These are phyloP conservation scores for Vireo altiloquus DNA, from an alignment of 2,113 vertebrate genomes.

Conservation along the genomic window DNA sequence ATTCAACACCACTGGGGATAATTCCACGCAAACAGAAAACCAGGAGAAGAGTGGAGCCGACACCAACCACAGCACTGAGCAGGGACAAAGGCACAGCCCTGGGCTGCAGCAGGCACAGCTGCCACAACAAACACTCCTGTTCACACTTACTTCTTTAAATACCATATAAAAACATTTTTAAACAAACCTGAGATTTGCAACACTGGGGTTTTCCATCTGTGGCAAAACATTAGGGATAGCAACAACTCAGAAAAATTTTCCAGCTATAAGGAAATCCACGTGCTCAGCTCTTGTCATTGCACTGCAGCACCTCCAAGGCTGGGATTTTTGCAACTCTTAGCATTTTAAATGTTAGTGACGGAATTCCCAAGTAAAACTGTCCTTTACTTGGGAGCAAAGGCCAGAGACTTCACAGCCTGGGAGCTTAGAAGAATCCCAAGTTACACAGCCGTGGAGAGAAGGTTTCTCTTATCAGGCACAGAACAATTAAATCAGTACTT, in stretches of 20 bases:
- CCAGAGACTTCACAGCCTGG: not conserved
- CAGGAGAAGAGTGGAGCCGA: not conserved
- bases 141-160: not conserved
- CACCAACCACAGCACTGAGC: not conserved
- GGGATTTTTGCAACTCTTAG: not conserved
- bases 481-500: not conserved
- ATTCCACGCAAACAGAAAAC: accelerated
- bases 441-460: accelerated
- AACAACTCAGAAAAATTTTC: not conserved
- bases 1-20: not conserved
- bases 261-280: not conserved
- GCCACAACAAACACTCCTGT: not conserved
- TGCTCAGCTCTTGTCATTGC: not conserved
- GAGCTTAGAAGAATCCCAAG: not conserved
- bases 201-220: not conserved
- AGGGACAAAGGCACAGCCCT: not conserved
- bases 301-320: not conserved
- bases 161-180: not conserved
- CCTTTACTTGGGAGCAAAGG: not conserved
- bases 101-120: not conserved
- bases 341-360: not conserved
- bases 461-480: not conserved
- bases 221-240: not conserved
- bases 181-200: not conserved
- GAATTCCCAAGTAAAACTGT: not conserved